Base-by-base conservation (phyloP, 30 jellyfish, hydroid and myxozoan species). In the Aurelia aurita region DNA sequence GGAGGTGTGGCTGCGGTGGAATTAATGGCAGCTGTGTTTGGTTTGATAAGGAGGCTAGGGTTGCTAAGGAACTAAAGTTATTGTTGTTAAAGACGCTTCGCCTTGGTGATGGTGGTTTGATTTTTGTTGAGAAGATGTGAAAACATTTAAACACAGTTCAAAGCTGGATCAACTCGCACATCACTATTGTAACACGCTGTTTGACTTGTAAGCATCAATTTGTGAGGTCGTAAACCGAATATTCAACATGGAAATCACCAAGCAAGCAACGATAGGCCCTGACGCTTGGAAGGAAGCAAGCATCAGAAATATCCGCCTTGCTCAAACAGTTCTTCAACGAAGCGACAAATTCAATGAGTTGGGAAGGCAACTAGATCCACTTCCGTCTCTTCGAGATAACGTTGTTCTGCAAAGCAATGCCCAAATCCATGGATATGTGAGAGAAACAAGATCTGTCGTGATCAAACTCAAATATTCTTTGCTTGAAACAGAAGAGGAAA, bases 291-390 rank as follows among this genome's bases (percentile, higher is more conserved):
- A 91, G 43, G 81, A 15, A 67, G 81, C 96, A 19, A 86, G 96
- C 69, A 49, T 91, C 10, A 72, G 69, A 25, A 91, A 91, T 79
- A 86, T 91, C 25, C 87, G 88, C 18, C 91, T 91, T 2, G 93
- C 97, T 16, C 98, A 91, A 58, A 65, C 96, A 5, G 98, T 91
- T 45, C 89, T 86, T 20, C 96, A 91, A 58, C 85, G 98, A 39
- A 91, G 98, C 67, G 98, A 91, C 81, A 91, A 91, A 68, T 91
- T 86, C 80, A 91, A 91, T 60, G 96, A 86, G 25, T 45, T 91
- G 5, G 98, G 98, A 61, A 64, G 86, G 46, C 98, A 91, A 58
- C 88, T 91, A 19, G 98, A 91, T 49, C 98, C 98, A 8, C 77
- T 91, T 46, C 98, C 98, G 2, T 86, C 98, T 20, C 86, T 91